Evolutionary conservation across 2,888 invertebrate species (phyloP).

Genomic region (Acanthoscelides obtectus): DNA sequence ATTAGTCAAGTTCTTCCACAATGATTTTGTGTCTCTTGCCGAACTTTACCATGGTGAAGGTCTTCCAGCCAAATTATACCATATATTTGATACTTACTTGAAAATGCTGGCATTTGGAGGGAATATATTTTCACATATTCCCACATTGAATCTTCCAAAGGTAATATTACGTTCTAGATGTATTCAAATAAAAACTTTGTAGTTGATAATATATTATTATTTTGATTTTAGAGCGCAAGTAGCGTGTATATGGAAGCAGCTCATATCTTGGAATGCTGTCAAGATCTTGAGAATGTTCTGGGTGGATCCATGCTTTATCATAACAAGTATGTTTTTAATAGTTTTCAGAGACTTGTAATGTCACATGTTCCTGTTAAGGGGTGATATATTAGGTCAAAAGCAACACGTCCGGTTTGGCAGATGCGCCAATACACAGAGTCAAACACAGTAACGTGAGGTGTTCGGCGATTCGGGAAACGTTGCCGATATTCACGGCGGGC

Average conservation of each 20-base stretch:
- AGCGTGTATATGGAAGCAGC: constrained; percentile 83
- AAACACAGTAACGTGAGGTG: too few relatives aligned
- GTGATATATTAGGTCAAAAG: too few relatives aligned
- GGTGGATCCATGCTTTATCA: constrained; percentile 85
- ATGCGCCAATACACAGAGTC: too few relatives aligned
- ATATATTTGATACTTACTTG: constrained; percentile 85
- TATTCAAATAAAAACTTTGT: neutral
- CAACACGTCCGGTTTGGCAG: too few relatives aligned
- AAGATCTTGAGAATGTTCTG: constrained; percentile 71
- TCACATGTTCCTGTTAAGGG: too few relatives aligned
- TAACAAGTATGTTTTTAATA: constrained; percentile 69
- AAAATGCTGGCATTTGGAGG: constrained; percentile 80
- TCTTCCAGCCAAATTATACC: constrained; percentile 72
- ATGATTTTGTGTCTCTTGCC: constrained; percentile 71
- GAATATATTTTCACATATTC: constrained; percentile 78
- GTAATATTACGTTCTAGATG: constrained; percentile 47
- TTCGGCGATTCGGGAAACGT: too few relatives aligned
- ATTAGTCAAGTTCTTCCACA: constrained; percentile 78
- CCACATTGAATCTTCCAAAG: constrained; percentile 77
- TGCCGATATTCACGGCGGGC: too few relatives aligned
- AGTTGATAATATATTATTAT: constrained; percentile 11
- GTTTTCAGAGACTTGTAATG: too few relatives aligned
- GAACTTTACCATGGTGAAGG: constrained; percentile 51
- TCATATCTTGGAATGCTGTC: constrained; percentile 80
- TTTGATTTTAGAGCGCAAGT: constrained; percentile 68